Evolutionary conservation across 64 coral and sea anemone species (phyloP).

Genomic region (Dendronephthya gigantea): DNA sequence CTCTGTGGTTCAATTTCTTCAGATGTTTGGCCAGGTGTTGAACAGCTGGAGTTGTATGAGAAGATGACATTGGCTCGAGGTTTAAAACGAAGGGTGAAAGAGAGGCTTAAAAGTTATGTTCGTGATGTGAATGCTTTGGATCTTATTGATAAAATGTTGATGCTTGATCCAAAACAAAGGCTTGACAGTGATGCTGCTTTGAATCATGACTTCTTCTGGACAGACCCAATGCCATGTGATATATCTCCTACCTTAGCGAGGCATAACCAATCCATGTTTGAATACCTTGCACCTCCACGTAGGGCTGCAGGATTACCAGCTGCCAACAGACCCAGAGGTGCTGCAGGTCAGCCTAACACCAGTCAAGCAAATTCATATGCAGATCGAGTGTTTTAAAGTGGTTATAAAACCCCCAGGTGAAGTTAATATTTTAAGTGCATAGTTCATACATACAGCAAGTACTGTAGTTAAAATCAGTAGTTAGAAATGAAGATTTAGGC

Average conservation of each 20-base stretch:
- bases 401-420: neutral
- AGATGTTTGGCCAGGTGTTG: slow-evolving; percentile 89
- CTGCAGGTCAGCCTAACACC: neutral
- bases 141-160: slow-evolving; percentile 89
- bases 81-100: slow-evolving; percentile 74
- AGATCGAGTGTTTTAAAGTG: neutral
- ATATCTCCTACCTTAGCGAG: slow-evolving; percentile 64
- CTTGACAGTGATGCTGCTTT: slow-evolving; percentile 86
- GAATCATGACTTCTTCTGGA: slow-evolving; percentile 99
- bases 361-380: slow-evolving; percentile 2
- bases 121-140: slow-evolving; percentile 77
- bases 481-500: too few relatives aligned
- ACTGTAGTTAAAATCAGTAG: too few relatives aligned
- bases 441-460: too few relatives aligned
- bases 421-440: too few relatives aligned
- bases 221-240: slow-evolving; percentile 83
- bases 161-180: slow-evolving; percentile 67
- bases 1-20: slow-evolving; percentile 86
- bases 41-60: slow-evolving; percentile 70
- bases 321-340: neutral
- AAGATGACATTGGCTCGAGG: slow-evolving; percentile 66
- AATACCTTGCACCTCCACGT: slow-evolving; percentile 79
- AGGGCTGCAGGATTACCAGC: neutral
- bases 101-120: slow-evolving; percentile 70
- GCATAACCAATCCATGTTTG: slow-evolving; percentile 87